These are phyloP conservation scores for Aradophagus sp. DNA, from an alignment of 1,140 invertebrate genomes.

Conservation along the genomic window DNA sequence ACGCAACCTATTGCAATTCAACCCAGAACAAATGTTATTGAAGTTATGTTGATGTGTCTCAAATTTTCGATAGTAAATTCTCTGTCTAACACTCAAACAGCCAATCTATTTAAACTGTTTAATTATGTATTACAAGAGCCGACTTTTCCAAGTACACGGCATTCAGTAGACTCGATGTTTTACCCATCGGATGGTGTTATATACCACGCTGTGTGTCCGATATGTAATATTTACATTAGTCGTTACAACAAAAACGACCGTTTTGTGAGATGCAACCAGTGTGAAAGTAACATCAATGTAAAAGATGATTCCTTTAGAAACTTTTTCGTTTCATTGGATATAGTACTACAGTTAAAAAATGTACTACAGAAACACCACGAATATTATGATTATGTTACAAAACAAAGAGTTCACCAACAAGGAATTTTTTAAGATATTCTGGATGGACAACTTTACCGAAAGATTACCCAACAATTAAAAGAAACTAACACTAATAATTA, in stretches of 20 bases:
- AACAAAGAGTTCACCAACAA: not conserved
- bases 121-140: conserved; percentile 20
- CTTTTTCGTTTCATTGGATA: conserved; percentile 4
- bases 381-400: not conserved
- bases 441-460: not conserved
- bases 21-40: conserved; percentile 7
- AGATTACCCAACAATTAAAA: not conserved
- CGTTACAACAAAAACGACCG: conserved; percentile 1
- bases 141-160: conserved; percentile 14
- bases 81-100: conserved; percentile 9
- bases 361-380: not conserved
- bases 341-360: not conserved
- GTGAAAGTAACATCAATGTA: not conserved
- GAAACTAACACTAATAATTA: conserved; percentile 4
- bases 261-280: not conserved
- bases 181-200: conserved; percentile 1
- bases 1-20: conserved; percentile 7
- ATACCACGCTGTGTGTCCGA: conserved; percentile 20
- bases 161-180: conserved; percentile 20
- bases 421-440: not conserved
- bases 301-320: not conserved
- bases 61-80: conserved; percentile 13
- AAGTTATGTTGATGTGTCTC: conserved; percentile 22
- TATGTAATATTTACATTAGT: conserved; percentile 20
- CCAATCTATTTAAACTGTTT: conserved; percentile 24